These are phyloP conservation scores for Galleria mellonella DNA, from an alignment of 1,140 invertebrate species.

Conservation along the genomic window DNA sequence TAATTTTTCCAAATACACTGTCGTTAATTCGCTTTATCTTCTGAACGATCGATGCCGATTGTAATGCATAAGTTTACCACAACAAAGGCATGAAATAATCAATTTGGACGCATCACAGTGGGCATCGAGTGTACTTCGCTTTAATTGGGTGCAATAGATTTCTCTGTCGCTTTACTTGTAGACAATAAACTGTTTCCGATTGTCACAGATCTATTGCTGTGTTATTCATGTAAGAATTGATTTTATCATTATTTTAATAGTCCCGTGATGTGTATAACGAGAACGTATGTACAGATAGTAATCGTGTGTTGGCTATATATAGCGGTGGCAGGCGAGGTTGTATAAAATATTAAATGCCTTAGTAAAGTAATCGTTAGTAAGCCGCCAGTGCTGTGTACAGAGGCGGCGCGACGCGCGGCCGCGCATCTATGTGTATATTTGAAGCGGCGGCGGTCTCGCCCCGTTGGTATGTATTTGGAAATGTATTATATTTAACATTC, in stretches of 20 bases:
- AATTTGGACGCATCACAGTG: too few relatives aligned
- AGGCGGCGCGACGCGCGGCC: neutral
- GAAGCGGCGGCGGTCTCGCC: constrained; percentile 18
- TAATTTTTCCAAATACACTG: neutral
- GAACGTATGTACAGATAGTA: constrained; percentile 5
- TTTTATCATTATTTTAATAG: constrained; percentile 2
- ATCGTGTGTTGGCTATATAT: neutral
- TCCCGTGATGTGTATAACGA: constrained; percentile 3
- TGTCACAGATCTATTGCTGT: neutral
- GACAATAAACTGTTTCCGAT: constrained; percentile 2
- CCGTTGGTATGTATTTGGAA: constrained; percentile 11
- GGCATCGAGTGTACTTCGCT: too few relatives aligned
- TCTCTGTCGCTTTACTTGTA: neutral
- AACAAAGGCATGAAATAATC: too few relatives aligned
- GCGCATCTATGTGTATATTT: constrained; percentile 50
- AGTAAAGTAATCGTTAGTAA: constrained; percentile 8
- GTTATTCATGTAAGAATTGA: neutral
- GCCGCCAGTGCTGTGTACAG: too few relatives aligned
- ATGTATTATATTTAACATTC: constrained; percentile 51
- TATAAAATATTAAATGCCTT: constrained; percentile 23
- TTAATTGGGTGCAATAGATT: too few relatives aligned
- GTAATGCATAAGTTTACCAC: too few relatives aligned
- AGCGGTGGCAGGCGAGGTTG: constrained; percentile 6
- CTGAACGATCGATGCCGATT: too few relatives aligned
- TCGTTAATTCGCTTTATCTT: too few relatives aligned